Evolutionary conservation across 2,797 vertebrate species (phyloP).

Genomic region (Karalla daura): DNA sequence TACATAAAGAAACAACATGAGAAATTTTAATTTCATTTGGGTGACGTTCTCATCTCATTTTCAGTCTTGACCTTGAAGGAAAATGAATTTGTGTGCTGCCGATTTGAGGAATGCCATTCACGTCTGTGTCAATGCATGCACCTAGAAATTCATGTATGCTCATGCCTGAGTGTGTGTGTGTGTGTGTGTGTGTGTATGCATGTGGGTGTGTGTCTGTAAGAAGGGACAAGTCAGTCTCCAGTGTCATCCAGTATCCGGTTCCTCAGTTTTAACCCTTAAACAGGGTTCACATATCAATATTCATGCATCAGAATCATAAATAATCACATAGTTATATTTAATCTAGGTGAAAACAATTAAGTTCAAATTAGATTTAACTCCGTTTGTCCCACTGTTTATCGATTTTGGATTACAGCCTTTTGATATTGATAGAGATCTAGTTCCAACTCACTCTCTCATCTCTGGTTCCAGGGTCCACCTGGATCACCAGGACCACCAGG

Average conservation of each 20-base stretch:
- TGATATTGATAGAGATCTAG: not conserved
- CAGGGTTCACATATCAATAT: no score
- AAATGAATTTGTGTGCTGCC: conserved; percentile 59
- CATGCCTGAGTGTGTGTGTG: conserved; percentile 4
- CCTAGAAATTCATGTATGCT: conserved; percentile 7
- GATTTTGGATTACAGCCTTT: not conserved
- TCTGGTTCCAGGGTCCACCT: conserved; percentile 75
- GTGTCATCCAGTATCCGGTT: not conserved
- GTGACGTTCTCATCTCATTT: conserved; percentile 27
- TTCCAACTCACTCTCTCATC: conserved; percentile 20
- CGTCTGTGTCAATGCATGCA: conserved; percentile 48
- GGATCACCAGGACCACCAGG: conserved; percentile 77
- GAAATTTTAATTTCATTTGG: conserved; percentile 20
- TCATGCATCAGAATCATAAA: no score
- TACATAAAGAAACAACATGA: conserved; percentile 13
- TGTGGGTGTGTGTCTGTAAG: conserved; percentile 1
- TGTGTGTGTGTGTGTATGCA: conserved; percentile 2
- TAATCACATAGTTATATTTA: no score
- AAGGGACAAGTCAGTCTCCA: not conserved
- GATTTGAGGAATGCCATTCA: conserved; percentile 58
- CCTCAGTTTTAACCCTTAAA: not conserved
- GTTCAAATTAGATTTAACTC: not conserved
- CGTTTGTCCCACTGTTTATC: not conserved
- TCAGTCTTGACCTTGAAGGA: conserved; percentile 32
- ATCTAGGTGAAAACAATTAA: no score